Evolutionary conservation across 2,888 invertebrate genomes (phyloP), one percentile per base, ranked within the genome.

Genomic region (Zeuzera pyrina): DNA sequence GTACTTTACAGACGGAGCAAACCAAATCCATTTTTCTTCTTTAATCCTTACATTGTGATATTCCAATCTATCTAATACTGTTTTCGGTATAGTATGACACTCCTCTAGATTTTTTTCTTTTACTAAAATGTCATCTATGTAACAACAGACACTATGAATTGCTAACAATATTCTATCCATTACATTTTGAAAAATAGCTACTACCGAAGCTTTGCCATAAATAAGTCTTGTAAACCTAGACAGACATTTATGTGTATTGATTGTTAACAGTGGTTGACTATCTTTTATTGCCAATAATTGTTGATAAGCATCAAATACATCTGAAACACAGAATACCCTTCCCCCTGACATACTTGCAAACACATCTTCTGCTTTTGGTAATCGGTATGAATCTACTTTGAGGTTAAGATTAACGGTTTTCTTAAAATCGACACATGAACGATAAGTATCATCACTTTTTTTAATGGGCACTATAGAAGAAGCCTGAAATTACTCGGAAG

Each of bases 371-470:
- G 30, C 21, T 26, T 30, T 34, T 12, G 34, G 34, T 12, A 34
- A 16, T 19, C 30, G 30, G 15, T 30, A 34, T 19, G 3, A 12
- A 21, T 34, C 34, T 8, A 34, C 13, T 30, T 34, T 34, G 25
- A 34, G n/a, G 14, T 34, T 34, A 24, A 25, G 34, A 25, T 34
- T 34, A 12, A 34, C 30, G 13, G 34, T 29, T 16, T 12, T 29
- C 16, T 34, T 34, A 21, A 34, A 34, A 34, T 34, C 30, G 10
- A 34, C 34, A 30, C 33, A 33, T 26, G 30, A 30, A 13, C 34
- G 29, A 16, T 34, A 30, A 3, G 23, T 16, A 6, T 26, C 34
- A 34, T 34, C 19, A 12, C 2, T 16, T 19, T 34, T 34, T 12
- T 30, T 30, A 11, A 34, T 19, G 14, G 30, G 34, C 8, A 34